Evolutionary conservation across 2,113 vertebrate genomes (phyloP).

Genomic region (Oncorhynchus mykiss): DNA sequence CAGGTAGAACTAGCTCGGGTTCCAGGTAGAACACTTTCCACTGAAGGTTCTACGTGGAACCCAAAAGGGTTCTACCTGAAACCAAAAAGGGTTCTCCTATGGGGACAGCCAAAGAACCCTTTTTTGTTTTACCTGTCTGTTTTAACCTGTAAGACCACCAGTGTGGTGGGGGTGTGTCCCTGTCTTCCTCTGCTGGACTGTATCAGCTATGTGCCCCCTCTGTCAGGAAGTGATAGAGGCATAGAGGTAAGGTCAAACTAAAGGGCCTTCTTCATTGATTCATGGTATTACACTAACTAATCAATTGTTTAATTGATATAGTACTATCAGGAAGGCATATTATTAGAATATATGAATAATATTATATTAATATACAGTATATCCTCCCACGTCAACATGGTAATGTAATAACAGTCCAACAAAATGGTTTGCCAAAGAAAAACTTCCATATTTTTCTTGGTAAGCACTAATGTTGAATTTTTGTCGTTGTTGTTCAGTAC

Average conservation of each 20-base stretch:
- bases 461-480: too few relatives aligned
- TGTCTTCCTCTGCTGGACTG: constrained; percentile 72
- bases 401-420: too few relatives aligned
- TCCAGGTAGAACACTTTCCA: too few relatives aligned
- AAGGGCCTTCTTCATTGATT: background rate
- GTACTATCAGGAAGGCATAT: too few relatives aligned
- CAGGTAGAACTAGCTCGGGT: background rate
- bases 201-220: constrained; percentile 64
- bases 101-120: constrained; percentile 26
- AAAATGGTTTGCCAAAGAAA: too few relatives aligned
- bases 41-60: too few relatives aligned
- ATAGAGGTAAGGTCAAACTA: constrained; percentile 57
- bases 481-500: too few relatives aligned
- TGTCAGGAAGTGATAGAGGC: constrained; percentile 65
- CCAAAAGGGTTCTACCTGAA: background rate
- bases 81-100: constrained; percentile 56
- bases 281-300: background rate
- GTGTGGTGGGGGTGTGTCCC: constrained; percentile 54
- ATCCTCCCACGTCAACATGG: too few relatives aligned
- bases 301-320: too few relatives aligned
- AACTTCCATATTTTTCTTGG: too few relatives aligned
- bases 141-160: constrained; percentile 71
- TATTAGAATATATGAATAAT: too few relatives aligned
- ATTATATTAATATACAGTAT: too few relatives aligned
- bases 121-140: constrained; percentile 62